Base-by-base conservation (phyloP, 92 coral and sea anemone species). In the Epizoanthus stellaris region DNA sequence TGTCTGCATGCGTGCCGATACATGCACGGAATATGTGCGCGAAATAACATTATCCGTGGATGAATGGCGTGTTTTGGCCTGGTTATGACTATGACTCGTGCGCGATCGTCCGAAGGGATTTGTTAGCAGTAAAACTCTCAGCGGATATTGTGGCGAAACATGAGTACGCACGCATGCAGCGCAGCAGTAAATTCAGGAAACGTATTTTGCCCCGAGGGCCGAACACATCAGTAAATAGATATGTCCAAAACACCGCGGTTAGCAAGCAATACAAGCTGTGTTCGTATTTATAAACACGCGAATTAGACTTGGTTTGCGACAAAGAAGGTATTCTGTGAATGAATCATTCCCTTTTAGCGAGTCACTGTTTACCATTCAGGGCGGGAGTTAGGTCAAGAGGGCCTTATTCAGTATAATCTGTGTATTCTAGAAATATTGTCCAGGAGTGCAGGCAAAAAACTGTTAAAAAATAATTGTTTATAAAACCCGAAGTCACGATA, bases 381-480 rank as follows among this genome's bases (percentile, higher is more conserved):
- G 11, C 49, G 73, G 42, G n/a, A 12, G 49, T 4, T 25, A 43
- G 73, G 73, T 68, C 73, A 68, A 68, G 49, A 68, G 73, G 73
- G 73, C 17, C 9, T 34, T 68, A 68, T 68, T 68, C 12, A 34
- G 20, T 34, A 13, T 38, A 68, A 19, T 68, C n/a, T 68, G 20
- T 68, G 20, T 38, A 68, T 36, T 68, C n/a, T 68, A 14, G 73
- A 10, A 66, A 66, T 66, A 23, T 66, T 66, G 21, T 16, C 49
- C 3, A 38, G 47, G n/a, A 19, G 45, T 38, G 73, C 23, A 43
- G 4, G 23, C 19, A 14, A 42, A 5, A 36, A 10, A 6, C 43
- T 68, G 73, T 4, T 68, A 2, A 9, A 43, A 68, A 68, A 68
- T 15, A 36, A 14, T 14, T 43, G 6, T 38, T 3, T 0, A 16